Percentiles rank a stretch among this genome's conserved stretches.
These are phyloP conservation scores for Aphyosemion australe DNA, from an alignment of 2,113 vertebrate genomes.

Conservation along the genomic window DNA sequence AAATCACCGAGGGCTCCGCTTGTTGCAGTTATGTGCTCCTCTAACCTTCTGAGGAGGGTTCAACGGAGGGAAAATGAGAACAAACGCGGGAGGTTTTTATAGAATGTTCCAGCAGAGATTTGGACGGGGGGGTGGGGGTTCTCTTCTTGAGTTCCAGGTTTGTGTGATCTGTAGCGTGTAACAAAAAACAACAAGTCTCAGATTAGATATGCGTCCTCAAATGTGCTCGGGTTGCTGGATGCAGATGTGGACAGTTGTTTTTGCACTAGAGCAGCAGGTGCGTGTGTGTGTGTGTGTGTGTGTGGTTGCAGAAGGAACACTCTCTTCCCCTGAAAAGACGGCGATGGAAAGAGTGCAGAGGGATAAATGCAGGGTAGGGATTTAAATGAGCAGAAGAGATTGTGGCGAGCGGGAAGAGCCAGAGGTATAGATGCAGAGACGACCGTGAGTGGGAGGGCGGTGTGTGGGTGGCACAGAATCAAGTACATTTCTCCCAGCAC, in stretches of 20 bases:
- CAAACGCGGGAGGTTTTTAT: slow-evolving; percentile 45
- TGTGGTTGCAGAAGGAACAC: slow-evolving; percentile 52
- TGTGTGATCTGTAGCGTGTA: slow-evolving; percentile 42
- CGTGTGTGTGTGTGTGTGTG: slow-evolving; percentile 45
- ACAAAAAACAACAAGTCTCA: slow-evolving; percentile 45
- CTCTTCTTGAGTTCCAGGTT: slow-evolving; percentile 46
- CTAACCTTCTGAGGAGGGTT: slow-evolving; percentile 68
- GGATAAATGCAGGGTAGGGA: slow-evolving; percentile 77
- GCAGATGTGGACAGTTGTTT: background rate
- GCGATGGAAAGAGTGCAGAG: slow-evolving; percentile 44
- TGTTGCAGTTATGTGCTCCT: slow-evolving; percentile 71
- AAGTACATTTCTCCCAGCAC: slow-evolving; percentile 83
- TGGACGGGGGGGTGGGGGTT: background rate
- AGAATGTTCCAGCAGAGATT: slow-evolving; percentile 35
- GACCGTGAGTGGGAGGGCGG: slow-evolving; percentile 79
- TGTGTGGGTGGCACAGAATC: slow-evolving; percentile 81
- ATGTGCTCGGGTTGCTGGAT: slow-evolving; percentile 4
- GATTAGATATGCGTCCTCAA: background rate
- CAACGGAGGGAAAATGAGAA: slow-evolving; percentile 40
- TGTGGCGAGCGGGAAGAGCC: slow-evolving; percentile 77
- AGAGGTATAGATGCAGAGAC: slow-evolving; percentile 81
- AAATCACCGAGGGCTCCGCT: slow-evolving; percentile 66
- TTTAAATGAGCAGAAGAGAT: slow-evolving; percentile 72
- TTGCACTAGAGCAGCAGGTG: slow-evolving; percentile 6
- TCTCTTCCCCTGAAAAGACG: slow-evolving; percentile 42